Conservation (phyloP, 2,113 vertebrate genomes). For the Ceyx margarethae region DNA sequence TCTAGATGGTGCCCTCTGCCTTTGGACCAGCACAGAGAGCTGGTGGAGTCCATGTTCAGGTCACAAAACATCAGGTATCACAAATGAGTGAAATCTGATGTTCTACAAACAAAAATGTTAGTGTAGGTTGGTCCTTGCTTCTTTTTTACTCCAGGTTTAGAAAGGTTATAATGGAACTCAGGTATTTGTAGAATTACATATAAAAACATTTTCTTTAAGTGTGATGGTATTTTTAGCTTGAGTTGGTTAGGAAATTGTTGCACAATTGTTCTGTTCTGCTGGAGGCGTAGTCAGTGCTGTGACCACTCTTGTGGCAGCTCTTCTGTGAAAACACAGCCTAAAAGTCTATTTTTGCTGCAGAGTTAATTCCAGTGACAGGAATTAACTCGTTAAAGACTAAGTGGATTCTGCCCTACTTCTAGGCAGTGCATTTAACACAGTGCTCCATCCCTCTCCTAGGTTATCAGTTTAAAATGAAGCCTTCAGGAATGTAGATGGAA, state of each 20-base stretch:
- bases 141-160: background rate
- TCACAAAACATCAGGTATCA: background rate
- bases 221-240: background rate
- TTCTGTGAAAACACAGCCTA: background rate
- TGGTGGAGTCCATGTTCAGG: background rate
- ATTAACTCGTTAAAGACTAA: background rate
- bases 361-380: background rate
- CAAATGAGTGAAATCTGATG: background rate
- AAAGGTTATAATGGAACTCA: background rate
- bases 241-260: background rate
- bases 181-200: background rate
- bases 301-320: background rate
- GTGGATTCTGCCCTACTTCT: background rate
- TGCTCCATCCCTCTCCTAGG: background rate
- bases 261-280: background rate
- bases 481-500: background rate
- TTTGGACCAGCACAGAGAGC: background rate
- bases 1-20: background rate
- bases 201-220: background rate
- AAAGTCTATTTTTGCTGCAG: background rate
- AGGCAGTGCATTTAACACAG: background rate
- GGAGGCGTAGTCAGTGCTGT: background rate
- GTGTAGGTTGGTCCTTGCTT: background rate
- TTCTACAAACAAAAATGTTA: background rate
- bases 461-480: background rate